Evolutionary conservation across 2,797 vertebrate genomes (phyloP).

Genomic region (Betta splendens): DNA sequence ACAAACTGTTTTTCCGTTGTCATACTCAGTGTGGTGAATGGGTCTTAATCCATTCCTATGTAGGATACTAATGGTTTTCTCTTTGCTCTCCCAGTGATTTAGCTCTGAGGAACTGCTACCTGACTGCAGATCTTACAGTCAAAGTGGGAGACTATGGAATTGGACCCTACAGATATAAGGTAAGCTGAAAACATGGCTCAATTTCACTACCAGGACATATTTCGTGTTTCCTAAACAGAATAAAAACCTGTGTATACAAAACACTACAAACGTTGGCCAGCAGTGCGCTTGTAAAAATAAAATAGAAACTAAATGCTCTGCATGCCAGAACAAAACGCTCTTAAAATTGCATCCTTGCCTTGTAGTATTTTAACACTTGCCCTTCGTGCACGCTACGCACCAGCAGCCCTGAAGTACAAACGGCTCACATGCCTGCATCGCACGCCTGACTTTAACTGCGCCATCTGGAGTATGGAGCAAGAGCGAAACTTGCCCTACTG

Average conservation of each 20-base stretch:
- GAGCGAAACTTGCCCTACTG: background rate
- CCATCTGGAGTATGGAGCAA: conserved; percentile 11
- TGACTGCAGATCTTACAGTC: conserved; percentile 94
- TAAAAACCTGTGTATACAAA: no score
- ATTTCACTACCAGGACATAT: no score
- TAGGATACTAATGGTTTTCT: conserved; percentile 17
- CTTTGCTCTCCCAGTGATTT: conserved; percentile 84
- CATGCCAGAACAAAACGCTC: background rate
- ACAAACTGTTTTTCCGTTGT: background rate
- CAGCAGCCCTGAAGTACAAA: background rate
- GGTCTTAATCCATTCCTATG: background rate
- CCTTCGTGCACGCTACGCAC: background rate
- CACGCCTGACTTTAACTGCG: background rate
- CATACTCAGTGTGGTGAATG: conserved; percentile 4
- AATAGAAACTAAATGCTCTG: no score
- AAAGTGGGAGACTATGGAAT: conserved; percentile 97
- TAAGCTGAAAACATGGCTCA: conserved; percentile 70
- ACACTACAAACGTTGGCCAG: no score
- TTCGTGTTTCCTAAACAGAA: no score
- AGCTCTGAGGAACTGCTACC: conserved; percentile 94
- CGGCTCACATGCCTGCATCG: no score
- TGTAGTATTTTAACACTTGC: background rate
- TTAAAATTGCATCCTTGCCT: no score
- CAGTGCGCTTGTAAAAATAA: background rate
- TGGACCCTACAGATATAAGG: conserved; percentile 92